These are phyloP conservation scores for Fundulus diaphanus DNA, from an alignment of 2,797 vertebrate genomes.

Conservation along the genomic window DNA sequence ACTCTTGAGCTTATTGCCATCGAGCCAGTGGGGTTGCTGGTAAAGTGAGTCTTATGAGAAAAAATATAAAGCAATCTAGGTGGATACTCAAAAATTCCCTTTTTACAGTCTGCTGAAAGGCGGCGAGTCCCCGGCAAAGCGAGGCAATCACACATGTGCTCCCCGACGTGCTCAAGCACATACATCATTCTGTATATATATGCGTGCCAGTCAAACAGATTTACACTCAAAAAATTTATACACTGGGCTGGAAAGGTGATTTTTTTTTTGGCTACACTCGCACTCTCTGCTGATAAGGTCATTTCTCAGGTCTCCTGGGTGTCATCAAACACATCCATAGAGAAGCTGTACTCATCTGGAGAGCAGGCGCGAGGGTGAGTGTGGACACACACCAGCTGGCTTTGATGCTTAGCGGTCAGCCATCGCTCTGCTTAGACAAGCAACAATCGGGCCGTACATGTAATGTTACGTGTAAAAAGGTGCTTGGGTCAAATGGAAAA, in stretches of 20 bases:
- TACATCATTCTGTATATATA: slow-evolving; percentile 31
- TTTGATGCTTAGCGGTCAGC: slow-evolving; percentile 50
- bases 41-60: slow-evolving; percentile 60
- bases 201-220: slow-evolving; percentile 29
- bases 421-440: slow-evolving; percentile 26
- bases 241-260: slow-evolving; percentile 26
- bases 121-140: slow-evolving; percentile 41
- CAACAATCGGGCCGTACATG: slow-evolving; percentile 22
- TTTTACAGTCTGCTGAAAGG: slow-evolving; percentile 67
- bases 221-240: slow-evolving; percentile 13
- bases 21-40: slow-evolving; percentile 54
- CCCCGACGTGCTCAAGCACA: slow-evolving; percentile 32
- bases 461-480: slow-evolving; percentile 33
- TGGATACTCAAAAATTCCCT: slow-evolving; percentile 61
- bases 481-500: slow-evolving; percentile 6
- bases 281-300: slow-evolving; percentile 34
- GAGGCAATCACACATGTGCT: slow-evolving; percentile 61
- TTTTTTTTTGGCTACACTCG: slow-evolving; percentile 26
- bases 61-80: slow-evolving; percentile 68
- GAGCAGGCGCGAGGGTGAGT: slow-evolving; percentile 38
- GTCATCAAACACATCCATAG: slow-evolving; percentile 48
- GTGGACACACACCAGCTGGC: slow-evolving; percentile 49
- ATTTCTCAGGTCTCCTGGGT: slow-evolving; percentile 34
- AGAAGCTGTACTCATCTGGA: slow-evolving; percentile 45
- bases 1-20: slow-evolving; percentile 23